Base-by-base conservation (phyloP, 2,888 invertebrate genomes). In the Tinea pellionella region DNA sequence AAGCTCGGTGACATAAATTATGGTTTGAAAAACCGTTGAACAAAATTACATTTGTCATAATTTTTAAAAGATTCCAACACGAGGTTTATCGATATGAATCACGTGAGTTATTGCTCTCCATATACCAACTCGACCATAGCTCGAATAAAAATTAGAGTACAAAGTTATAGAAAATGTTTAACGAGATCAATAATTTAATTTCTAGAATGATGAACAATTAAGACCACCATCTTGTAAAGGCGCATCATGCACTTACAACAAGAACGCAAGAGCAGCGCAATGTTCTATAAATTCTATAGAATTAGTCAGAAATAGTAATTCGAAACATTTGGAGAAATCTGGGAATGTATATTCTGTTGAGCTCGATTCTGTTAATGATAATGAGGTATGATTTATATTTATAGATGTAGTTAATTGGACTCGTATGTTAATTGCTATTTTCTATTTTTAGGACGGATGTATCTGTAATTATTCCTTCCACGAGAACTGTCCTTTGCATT, bases 231-330 rank as follows among this genome's bases (percentile, higher is more conserved):
- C 79, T 2, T 82, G 82, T 60, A 65, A 68, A 16, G 73, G 67
- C 19, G 62, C 69, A 0, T 64, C 69, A 0, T 78, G 80, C 55
- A 63, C 67, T 2, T 75, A 74, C 61, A 41, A 64, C 2, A 80
- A 75, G 61, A 77, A 77, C 42, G 77, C 81, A 78, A 71, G 80
- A 61, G 79, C 81, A 0, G 82, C 81, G 0, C 83, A 81, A 62
- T 85, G 83, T 62, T 66, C 29, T 2, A 24, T 55, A 13, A 18
- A 29, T 8, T 18, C 55, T 12, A 29, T 16, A 19, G 29, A 29
- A 16, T 55, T 55, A 24, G 16, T 19, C 2, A 2, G 9, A 6
- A 24, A 51, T 15, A 15, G 2, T 13, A 2, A 13, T 41, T 51
- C 18, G n/a, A 16, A 16, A 13, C 16, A n/a, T 16, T 13, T n/a